A percentile compares a stretch with the other conserved stretches of the same genome.
These are phyloP conservation scores for Chionoecetes opilio DNA, from an alignment of 1,140 invertebrate species.

Conservation along the genomic window DNA sequence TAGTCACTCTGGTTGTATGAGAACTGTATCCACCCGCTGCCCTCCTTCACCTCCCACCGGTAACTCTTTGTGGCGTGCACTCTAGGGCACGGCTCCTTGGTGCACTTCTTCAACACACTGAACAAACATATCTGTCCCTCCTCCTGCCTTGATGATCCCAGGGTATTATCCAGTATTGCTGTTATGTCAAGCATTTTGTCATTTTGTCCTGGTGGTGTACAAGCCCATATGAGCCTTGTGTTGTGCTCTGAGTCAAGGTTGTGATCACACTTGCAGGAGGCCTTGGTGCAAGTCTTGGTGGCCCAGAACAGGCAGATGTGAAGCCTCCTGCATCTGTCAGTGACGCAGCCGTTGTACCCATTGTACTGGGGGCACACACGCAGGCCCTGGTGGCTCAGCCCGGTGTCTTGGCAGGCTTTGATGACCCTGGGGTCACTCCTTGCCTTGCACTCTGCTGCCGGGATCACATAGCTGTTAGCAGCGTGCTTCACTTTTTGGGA, in stretches of 20 bases:
- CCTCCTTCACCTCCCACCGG: constrained; percentile 66
- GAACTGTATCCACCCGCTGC: constrained; percentile 59
- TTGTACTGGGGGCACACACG: constrained; percentile 74
- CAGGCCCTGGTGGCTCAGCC: constrained; percentile 57
- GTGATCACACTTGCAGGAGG: constrained; percentile 66
- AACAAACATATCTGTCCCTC: constrained; percentile 66
- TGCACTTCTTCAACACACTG: constrained; percentile 66
- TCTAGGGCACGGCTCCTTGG: constrained; percentile 56
- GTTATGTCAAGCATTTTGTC: too few species aligned
- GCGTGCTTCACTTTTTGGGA: constrained; percentile 32
- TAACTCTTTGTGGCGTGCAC: constrained; percentile 68
- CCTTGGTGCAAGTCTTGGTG: constrained; percentile 52
- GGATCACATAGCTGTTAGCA: constrained; percentile 66
- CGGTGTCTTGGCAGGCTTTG: not conserved
- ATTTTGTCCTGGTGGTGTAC: too few species aligned
- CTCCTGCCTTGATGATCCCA: not conserved
- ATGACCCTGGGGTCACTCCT: not conserved
- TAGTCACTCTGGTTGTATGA: constrained; percentile 54
- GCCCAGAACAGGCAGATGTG: constrained; percentile 76
- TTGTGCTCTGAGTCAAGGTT: constrained; percentile 66
- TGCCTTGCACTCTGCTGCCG: not conserved
- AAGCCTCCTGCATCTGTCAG: constrained; percentile 66
- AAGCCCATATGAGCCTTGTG: not conserved
- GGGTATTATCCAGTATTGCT: too few species aligned
- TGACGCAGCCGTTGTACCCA: constrained; percentile 62